These are phyloP conservation scores for Galeopsomyia nigrocyanea DNA, from an alignment of 2,888 invertebrate genomes.

Conservation along the genomic window DNA sequence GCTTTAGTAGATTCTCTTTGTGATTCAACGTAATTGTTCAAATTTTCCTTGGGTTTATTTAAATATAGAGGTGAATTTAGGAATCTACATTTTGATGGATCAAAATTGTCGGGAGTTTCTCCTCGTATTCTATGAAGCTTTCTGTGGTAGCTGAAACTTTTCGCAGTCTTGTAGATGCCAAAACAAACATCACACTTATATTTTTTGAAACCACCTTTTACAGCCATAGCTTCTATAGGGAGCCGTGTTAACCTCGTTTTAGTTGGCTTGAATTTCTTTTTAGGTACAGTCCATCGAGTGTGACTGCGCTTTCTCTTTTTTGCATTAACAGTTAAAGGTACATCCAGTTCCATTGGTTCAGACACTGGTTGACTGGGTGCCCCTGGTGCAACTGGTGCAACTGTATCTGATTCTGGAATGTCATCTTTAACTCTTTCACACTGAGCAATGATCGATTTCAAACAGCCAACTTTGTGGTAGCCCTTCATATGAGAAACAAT, in stretches of 20 bases:
- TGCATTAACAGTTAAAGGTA: slow-evolving; percentile 27
- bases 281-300: slow-evolving; percentile 44
- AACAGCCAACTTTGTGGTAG: slow-evolving; percentile 62
- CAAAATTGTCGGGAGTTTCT: slow-evolving; percentile 55
- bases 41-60: slow-evolving; percentile 13
- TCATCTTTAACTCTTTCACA: slow-evolving; percentile 39
- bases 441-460: slow-evolving; percentile 52
- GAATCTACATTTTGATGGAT: slow-evolving; percentile 48
- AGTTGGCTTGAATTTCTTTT: slow-evolving; percentile 19
- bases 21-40: slow-evolving; percentile 1
- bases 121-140: slow-evolving; percentile 50
- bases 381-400: neutral
- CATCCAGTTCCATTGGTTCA: slow-evolving; percentile 15
- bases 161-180: slow-evolving; percentile 46
- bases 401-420: neutral
- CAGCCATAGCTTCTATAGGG: neutral
- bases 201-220: neutral
- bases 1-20: slow-evolving; percentile 30
- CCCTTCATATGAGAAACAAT: slow-evolving; percentile 58
- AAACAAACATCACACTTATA: slow-evolving; percentile 52
- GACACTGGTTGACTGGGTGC: neutral
- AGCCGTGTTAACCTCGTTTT: neutral
- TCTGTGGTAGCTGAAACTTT: slow-evolving; percentile 47
- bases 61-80: slow-evolving; percentile 50
- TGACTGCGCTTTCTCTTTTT: slow-evolving; percentile 44